Evolutionary conservation across 2,113 vertebrate species (phyloP).

Genomic region (Prinia subflava): DNA sequence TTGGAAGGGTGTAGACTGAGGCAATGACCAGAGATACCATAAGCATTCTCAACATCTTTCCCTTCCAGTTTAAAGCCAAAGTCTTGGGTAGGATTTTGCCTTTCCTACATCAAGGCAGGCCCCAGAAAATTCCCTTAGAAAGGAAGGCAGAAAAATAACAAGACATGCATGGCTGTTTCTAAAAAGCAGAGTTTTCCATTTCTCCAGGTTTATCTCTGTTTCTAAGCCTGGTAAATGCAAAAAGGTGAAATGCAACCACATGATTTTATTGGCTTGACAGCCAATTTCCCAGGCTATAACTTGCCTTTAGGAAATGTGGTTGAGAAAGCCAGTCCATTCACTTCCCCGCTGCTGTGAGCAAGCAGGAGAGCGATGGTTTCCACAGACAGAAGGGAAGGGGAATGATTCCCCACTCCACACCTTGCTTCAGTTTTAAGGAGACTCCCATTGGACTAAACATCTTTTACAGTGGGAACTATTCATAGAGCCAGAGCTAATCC

Average conservation of each 20-base stretch:
- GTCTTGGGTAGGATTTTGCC: background rate
- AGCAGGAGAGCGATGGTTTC: background rate
- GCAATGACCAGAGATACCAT: background rate
- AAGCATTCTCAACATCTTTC: background rate
- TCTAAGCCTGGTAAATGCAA: background rate
- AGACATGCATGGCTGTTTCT: background rate
- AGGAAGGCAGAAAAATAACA: background rate
- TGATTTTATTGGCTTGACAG: conserved; percentile 25
- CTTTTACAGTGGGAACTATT: background rate
- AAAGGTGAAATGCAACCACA: background rate
- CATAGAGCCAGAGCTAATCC: background rate
- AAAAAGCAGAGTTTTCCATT: background rate
- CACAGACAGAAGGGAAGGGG: background rate
- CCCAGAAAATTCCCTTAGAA: background rate
- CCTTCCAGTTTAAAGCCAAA: background rate
- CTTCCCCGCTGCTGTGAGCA: background rate
- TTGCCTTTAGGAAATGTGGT: conserved; percentile 22
- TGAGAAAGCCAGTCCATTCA: conserved; percentile 17
- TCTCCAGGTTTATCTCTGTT: background rate
- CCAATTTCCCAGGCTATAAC: conserved; percentile 34
- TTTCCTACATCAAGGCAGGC: background rate
- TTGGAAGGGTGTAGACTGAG: background rate
- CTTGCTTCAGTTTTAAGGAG: background rate
- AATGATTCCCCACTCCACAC: background rate
- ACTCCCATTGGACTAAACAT: background rate